Evolutionary conservation across 2,888 invertebrate genomes (phyloP).

Genomic region (Harmothoe impar): DNA sequence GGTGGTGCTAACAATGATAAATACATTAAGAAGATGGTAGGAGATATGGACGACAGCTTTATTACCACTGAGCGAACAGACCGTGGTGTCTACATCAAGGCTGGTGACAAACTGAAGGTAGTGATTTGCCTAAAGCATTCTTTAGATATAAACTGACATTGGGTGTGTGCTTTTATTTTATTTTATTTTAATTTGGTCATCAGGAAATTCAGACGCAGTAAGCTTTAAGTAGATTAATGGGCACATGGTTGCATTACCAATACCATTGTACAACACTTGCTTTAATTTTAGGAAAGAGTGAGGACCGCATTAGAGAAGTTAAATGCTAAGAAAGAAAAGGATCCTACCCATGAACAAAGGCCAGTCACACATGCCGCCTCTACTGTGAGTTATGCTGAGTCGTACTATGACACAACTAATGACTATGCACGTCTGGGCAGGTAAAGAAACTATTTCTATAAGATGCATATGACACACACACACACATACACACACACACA

Average conservation of each 20-base stretch:
- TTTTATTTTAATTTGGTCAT: no score
- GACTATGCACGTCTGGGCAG: conserved; percentile 60
- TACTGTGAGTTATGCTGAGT: neutral
- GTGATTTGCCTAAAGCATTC: no score
- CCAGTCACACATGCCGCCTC: neutral
- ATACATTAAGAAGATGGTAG: conserved; percentile 21
- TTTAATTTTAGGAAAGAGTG: neutral
- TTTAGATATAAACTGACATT: neutral
- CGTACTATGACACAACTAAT: conserved; percentile 60
- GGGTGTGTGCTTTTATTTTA: no score
- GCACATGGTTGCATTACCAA: no score
- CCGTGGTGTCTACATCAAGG: conserved; percentile 73
- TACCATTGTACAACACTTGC: no score
- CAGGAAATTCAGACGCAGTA: no score
- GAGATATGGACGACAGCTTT: conserved; percentile 70
- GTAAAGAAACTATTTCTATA: no score
- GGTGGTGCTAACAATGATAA: neutral
- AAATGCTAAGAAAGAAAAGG: neutral
- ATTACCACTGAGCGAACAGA: conserved; percentile 71
- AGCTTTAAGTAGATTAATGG: no score
- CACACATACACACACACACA: no score
- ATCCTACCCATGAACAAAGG: neutral
- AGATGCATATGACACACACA: no score
- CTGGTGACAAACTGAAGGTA: conserved; percentile 63
- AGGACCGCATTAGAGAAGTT: neutral